Base-by-base conservation (phyloP, 2,797 vertebrate genomes). In the Pangasius macronema region DNA sequence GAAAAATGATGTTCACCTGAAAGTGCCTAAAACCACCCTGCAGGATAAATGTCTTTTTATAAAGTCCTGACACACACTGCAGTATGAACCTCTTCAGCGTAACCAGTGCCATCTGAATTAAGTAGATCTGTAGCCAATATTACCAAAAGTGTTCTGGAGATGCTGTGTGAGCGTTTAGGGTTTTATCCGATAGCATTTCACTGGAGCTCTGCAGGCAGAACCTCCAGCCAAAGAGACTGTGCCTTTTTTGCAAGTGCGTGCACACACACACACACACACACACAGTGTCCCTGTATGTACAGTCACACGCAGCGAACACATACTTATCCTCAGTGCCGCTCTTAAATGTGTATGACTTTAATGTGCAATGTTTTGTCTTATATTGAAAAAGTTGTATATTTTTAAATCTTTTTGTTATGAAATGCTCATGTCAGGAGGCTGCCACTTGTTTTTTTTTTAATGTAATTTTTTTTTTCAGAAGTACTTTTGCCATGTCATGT, bases 141-240 rank as follows among this genome's bases (percentile, higher is more conserved):
- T 84, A 82, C 84, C 79, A 90, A 77, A 85, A 72, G 91, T 92
- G 90, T 92, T 92, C 91, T 89, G 36, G 55, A 80, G 55, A 20
- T 20, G 39, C 82, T 65, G 83, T 76, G 49, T 53, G 59, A 80
- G 87, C 49, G 16, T 83, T 80, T 39, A 82, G 30, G 76, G 20
- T 73, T 68, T 83, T 70, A 72, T 77, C 65, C 85, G 65, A 36
- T 84, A 88, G 84, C 89, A 88, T 94, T 93, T 95, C 93, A 90
- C 92, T 90, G 95, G 96, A 97, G 93, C 20, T 97, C 97, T 97
- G 98, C 98, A 87, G 98, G 98, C 98, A 95, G 98, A 96, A 93
- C 94, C 93, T 97, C 96, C 94, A 93, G 90, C 89, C 85, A 93
- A 91, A 94, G 94, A 92, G 3, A 84, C 93, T 82, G 93, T 93